These are phyloP conservation scores for Elaeidobius kamerunicus DNA, from an alignment of 2,888 invertebrate genomes.

Conservation along the genomic window DNA sequence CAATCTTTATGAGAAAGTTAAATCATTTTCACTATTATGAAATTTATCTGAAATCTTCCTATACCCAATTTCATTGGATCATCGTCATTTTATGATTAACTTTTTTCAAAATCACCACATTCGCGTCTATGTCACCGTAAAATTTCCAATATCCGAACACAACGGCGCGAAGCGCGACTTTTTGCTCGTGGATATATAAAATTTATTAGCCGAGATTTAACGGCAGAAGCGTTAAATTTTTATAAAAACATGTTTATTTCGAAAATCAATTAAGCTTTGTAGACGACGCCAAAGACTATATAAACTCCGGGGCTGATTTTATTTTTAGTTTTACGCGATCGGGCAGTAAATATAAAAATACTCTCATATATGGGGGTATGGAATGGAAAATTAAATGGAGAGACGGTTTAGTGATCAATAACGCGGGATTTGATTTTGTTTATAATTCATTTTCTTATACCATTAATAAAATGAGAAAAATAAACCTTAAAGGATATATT, in stretches of 20 bases:
- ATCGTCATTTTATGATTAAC: slow-evolving; percentile 4
- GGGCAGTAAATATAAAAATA: slow-evolving; percentile 10
- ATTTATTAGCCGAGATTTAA: slow-evolving; percentile 3
- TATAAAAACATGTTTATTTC: slow-evolving; percentile 14
- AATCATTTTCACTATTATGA: too few relatives aligned
- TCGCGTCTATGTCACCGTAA: slow-evolving; percentile 6
- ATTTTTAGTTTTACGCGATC: background rate
- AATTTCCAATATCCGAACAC: slow-evolving; percentile 6
- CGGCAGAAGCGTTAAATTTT: slow-evolving; percentile 2
- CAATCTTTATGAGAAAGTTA: too few relatives aligned
- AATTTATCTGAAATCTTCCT: too few relatives aligned
- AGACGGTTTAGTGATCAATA: too few relatives aligned
- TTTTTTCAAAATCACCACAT: slow-evolving; percentile 3
- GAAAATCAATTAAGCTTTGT: slow-evolving; percentile 10
- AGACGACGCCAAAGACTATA: slow-evolving; percentile 7
- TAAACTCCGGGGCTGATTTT: background rate
- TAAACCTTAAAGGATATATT: too few relatives aligned
- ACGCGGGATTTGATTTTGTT: too few relatives aligned
- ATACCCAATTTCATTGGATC: too few relatives aligned
- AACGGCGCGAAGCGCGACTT: slow-evolving; percentile 7
- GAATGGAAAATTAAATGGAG: background rate
- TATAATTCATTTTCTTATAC: too few relatives aligned
- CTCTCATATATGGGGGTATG: slow-evolving; percentile 1
- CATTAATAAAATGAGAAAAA: too few relatives aligned
- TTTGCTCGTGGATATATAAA: slow-evolving; percentile 3